These are phyloP conservation scores for Vollenhovia emeryi DNA, from an alignment of 1,140 invertebrate species.

Conservation along the genomic window DNA sequence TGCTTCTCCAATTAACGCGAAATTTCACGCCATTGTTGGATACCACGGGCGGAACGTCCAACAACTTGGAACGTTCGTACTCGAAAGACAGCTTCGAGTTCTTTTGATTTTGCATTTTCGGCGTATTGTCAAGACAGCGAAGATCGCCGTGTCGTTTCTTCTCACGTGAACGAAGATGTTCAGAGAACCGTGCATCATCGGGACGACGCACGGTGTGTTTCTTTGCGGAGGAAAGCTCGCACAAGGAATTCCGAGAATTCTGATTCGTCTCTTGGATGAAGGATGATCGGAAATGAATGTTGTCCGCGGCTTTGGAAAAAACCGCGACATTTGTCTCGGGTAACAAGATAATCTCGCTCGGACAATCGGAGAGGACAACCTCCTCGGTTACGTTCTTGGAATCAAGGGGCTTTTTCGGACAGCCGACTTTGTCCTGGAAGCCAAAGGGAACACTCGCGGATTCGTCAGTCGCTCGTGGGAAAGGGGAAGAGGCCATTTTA, in stretches of 20 bases:
- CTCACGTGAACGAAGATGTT: background rate
- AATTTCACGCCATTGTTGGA: background rate
- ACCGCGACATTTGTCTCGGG: background rate
- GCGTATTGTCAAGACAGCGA: conserved; percentile 62
- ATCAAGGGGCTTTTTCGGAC: background rate
- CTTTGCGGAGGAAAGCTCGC: conserved; percentile 57
- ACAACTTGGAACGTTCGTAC: conserved; percentile 55
- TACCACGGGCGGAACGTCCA: background rate
- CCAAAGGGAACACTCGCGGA: no score
- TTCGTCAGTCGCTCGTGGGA: background rate
- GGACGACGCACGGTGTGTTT: background rate
- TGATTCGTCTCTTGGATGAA: conserved; percentile 76
- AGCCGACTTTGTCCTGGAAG: background rate
- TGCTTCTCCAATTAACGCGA: background rate
- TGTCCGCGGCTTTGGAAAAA: background rate
- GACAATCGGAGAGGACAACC: background rate
- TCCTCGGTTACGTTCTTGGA: background rate
- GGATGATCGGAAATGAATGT: background rate
- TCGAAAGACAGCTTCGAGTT: conserved; percentile 75
- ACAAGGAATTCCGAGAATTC: conserved; percentile 78
- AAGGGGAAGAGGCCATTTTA: background rate
- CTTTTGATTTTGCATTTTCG: conserved; percentile 71
- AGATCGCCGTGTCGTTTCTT: background rate
- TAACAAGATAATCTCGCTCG: background rate
- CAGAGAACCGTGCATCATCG: background rate